phyloP scores from a whole-genome alignment of 2,888 invertebrate genomes.

The Oligia latruncula region DNA sequence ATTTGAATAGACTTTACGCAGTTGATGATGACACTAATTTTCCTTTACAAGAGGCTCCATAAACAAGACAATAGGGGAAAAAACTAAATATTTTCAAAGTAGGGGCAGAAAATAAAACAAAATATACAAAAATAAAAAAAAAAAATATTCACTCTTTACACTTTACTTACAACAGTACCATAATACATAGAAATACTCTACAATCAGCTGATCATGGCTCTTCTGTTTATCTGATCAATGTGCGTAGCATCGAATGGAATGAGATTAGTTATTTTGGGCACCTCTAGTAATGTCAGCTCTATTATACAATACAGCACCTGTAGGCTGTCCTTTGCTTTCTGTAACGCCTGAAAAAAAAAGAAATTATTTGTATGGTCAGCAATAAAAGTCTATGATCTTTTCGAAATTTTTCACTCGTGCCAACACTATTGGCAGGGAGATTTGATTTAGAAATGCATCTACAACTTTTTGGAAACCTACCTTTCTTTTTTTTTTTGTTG shows the following conservation, averaged over 20 bases:
- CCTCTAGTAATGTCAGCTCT: conserved; percentile 81
- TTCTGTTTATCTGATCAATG: conserved; percentile 72
- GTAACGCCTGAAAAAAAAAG: conserved; percentile 79
- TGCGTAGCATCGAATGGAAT: conserved; percentile 77
- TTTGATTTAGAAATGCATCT: not conserved
- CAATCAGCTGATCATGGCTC: conserved; percentile 56
- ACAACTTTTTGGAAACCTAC: not conserved
- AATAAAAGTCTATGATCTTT: not conserved
- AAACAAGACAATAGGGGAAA: not conserved
- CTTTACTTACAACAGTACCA: conserved; percentile 4
- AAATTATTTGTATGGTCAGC: not conserved
- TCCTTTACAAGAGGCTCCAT: not conserved
- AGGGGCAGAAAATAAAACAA: conserved; percentile 7
- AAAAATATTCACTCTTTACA: conserved; percentile 23
- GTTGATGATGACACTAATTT: not conserved
- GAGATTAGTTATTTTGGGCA: conserved; percentile 80
- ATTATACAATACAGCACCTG: conserved; percentile 85
- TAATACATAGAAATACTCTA: not conserved
- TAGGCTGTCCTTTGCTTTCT: conserved; percentile 80
- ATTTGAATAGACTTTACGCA: not conserved
- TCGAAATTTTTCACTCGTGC: too few species aligned
- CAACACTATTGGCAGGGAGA: too few species aligned
- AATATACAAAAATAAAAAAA: conserved; percentile 30
- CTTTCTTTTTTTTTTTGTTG: too few species aligned
- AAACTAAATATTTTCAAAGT: not conserved